These are phyloP conservation scores for Polydrusus pterygomalis DNA, from an alignment of 2,888 invertebrate species.

Conservation along the genomic window DNA sequence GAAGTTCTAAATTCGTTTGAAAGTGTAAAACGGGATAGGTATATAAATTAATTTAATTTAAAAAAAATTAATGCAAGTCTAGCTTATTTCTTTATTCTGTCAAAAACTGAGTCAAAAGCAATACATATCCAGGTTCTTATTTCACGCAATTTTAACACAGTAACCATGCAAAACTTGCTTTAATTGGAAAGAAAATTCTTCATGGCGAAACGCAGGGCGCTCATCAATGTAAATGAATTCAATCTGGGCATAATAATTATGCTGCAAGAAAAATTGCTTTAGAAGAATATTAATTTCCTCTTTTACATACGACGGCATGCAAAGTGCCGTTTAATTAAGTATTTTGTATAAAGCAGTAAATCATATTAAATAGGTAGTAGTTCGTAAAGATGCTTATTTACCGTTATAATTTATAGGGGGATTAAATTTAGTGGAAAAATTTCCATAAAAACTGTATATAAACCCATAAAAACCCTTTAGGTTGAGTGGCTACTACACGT, in stretches of 20 bases:
- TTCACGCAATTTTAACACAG: slow-evolving; percentile 23
- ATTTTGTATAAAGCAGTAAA: slow-evolving; percentile 32
- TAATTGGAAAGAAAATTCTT: slow-evolving; percentile 6
- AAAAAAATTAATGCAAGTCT: background rate
- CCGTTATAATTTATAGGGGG: background rate
- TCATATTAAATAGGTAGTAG: slow-evolving; percentile 20
- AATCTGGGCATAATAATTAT: slow-evolving; percentile 36
- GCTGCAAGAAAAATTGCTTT: slow-evolving; percentile 35
- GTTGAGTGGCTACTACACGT: no score
- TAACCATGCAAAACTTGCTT: slow-evolving; percentile 8
- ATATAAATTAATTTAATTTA: no score
- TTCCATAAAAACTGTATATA: background rate
- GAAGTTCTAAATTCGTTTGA: no score
- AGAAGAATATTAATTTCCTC: slow-evolving; percentile 24
- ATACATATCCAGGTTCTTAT: slow-evolving; percentile 17
- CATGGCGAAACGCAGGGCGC: slow-evolving; percentile 14
- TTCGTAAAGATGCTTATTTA: slow-evolving; percentile 6
- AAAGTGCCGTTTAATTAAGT: slow-evolving; percentile 36
- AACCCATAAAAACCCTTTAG: no score
- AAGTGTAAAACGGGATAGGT: no score
- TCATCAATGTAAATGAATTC: slow-evolving; percentile 47
- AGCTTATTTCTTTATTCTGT: background rate
- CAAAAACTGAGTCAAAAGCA: background rate
- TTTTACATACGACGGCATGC: slow-evolving; percentile 36
- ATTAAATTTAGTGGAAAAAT: background rate